Conservation (phyloP, 2,888 invertebrate genomes). For the Tipula lateralis region DNA sequence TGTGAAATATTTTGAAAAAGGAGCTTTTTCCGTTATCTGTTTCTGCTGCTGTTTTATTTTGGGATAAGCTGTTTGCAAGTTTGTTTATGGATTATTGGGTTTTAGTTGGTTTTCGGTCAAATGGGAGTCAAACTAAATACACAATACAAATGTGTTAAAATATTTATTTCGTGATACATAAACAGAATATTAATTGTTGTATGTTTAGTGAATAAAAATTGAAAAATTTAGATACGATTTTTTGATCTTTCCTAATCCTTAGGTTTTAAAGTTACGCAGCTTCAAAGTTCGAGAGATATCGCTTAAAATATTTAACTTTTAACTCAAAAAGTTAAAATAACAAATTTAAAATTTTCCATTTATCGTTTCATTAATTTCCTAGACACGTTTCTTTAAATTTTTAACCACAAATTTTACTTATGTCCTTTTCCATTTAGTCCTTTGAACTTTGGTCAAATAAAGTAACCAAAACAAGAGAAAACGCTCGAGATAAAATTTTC, state of each 20-base stretch:
- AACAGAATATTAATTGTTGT: neutral
- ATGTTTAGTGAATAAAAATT: neutral
- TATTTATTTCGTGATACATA: neutral
- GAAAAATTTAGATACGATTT: too few relatives aligned
- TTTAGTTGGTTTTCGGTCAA: neutral
- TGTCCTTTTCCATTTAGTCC: neutral
- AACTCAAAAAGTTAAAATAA: neutral
- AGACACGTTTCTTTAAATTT: neutral
- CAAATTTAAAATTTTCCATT: neutral
- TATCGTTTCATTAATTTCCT: neutral
- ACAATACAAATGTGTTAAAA: neutral
- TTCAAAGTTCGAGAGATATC: neutral
- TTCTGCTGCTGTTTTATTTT: neutral
- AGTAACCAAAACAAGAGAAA: neutral
- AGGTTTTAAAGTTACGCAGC: neutral
- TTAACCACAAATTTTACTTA: neutral
- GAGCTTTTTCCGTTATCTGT: too few relatives aligned
- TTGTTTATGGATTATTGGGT: neutral
- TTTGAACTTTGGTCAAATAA: neutral
- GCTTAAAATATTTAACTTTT: neutral
- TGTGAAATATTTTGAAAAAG: neutral
- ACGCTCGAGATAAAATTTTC: neutral
- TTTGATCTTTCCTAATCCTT: neutral
- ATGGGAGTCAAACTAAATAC: neutral
- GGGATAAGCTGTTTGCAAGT: conserved; percentile 14